Evolutionary conservation across 2,888 invertebrate species (phyloP), one percentile per base, ranked within the genome.

Genomic region (Drosophila vallismaia): DNA sequence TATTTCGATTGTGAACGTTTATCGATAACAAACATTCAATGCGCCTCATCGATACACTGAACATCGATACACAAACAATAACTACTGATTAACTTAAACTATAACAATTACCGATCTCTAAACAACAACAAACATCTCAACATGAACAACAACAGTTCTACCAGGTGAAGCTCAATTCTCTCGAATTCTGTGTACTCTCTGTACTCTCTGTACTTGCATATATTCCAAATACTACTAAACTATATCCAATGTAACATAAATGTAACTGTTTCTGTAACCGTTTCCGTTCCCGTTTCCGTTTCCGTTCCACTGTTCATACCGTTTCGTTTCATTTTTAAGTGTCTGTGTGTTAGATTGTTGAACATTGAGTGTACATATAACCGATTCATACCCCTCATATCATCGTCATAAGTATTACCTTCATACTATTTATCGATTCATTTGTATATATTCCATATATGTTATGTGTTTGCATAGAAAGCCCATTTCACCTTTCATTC

Each of bases 101-200:
- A 51, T 56, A 59, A 74, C 71, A 67, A 85, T 71, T 29, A 69
- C 53, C 28, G 71, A 60, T 42, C 54, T 60, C 4, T 38, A 51
- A 66, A 51, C 68, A 67, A 62, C 55, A 48, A 57, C 54, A 62
- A 52, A 52, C 44, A 48, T 45, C 57, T 75, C 60, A 66, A 69
- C 71, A 78, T 74, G 45, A 72, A 75, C 78, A 71, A 86, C 87
- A 76, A 86, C 89, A 89, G 88, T 89, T 89, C 85, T 89, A 89
- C 88, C 88, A 89, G 89, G 88, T 89, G 88, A 89, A 84, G 84
- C 81, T 86, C 89, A 83, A 85, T 70, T 84, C 75, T 79, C 55
- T 42, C 40, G 76, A 83, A 76, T 72, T 73, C 68, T 59, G 70
- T 73, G 66, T 75, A 69, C 75, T 79, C 68, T 72, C 70, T 69